Percentiles rank a stretch among this genome's conserved stretches.
Conservation (phyloP, 1,140 invertebrate species). For the Gryon sp. region DNA sequence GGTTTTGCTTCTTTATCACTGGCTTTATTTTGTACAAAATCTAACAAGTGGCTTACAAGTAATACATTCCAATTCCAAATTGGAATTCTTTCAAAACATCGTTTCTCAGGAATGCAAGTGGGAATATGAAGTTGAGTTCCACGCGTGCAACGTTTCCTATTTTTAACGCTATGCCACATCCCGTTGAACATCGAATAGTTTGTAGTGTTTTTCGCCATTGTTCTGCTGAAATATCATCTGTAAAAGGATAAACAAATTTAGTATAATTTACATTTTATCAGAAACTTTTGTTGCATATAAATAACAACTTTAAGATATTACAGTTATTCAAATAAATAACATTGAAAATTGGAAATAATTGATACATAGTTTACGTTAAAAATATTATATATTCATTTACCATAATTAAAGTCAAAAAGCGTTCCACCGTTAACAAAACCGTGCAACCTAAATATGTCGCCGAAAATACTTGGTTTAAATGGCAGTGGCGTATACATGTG, state of each 20-base stretch:
- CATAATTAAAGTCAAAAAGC: conserved; percentile 79
- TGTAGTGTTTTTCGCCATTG: conserved; percentile 76
- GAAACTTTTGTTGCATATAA: too few relatives aligned
- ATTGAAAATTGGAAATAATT: too few relatives aligned
- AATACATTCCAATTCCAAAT: conserved; percentile 76
- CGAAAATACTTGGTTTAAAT: conserved; percentile 88
- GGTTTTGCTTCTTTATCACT: conserved; percentile 29
- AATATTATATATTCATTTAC: conserved; percentile 54
- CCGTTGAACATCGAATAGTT: conserved; percentile 83
- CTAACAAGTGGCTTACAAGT: conserved; percentile 68
- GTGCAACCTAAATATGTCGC: conserved; percentile 89
- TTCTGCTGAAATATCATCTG: conserved; percentile 72
- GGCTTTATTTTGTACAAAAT: conserved; percentile 51
- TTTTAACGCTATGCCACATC: conserved; percentile 88
- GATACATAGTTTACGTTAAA: too few relatives aligned
- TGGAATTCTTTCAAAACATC: conserved; percentile 76
- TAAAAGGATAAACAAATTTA: conserved; percentile 9
- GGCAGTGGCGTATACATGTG: conserved; percentile 93
- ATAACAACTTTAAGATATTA: too few relatives aligned
- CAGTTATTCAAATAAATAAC: too few relatives aligned
- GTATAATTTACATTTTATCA: too few relatives aligned
- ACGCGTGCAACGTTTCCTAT: conserved; percentile 88
- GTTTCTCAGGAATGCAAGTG: conserved; percentile 67
- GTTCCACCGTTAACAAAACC: conserved; percentile 92
- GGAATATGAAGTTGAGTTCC: conserved; percentile 85